Base-by-base conservation (phyloP, 2,113 vertebrate genomes). In the Danio rerio region DNA sequence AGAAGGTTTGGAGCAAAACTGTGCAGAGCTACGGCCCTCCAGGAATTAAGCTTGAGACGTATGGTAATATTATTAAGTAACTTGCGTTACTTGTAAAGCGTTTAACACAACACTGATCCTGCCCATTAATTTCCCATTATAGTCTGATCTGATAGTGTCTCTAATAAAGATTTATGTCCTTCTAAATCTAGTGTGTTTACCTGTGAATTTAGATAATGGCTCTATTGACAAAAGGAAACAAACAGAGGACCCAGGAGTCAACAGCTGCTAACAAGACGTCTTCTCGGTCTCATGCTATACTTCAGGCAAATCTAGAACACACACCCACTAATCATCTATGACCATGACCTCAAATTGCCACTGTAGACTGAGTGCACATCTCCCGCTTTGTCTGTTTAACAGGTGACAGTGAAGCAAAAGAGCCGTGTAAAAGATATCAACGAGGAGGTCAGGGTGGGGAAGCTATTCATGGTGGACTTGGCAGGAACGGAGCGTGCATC, bases 401-500 rank as follows among this genome's bases (percentile, higher is more conserved):
- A 79, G 92, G 96, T 98, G 83, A 93, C 93, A 0, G 96, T 98
- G 78, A 90, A 91, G 79, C 97, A 96, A 92, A 94, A 94, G 91
- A 95, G 92, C 84, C 92, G 96, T 4, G 85, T 90, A 78, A 92
- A 84, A 12, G 90, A 94, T 70, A 82, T 96, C 40, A 82, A 92
- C 72, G 94, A 97, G 90, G 95, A 96, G 83, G 95, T 98, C 87
- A 94, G 94, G 84, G 93, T 93, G 1, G 95, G 95, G 10, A 94
- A 95, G 16, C 95, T 98, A 79, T 96, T 98, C 91, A 96, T 98
- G 96, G 95, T 98, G 0, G 96, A 97, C 91, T 94, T 98, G 20
- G 97, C 97, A 0, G 96, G 96, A 43, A 97, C 96, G 0, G 96
- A 98, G 84, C 90, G 96, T 0, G 97, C 96, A 0, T 95, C 96